A percentile compares a stretch with the other conserved stretches of the same genome.
Evolutionary conservation across 2,113 vertebrate species (phyloP).

Genomic region (Hydrolagus affinis): DNA sequence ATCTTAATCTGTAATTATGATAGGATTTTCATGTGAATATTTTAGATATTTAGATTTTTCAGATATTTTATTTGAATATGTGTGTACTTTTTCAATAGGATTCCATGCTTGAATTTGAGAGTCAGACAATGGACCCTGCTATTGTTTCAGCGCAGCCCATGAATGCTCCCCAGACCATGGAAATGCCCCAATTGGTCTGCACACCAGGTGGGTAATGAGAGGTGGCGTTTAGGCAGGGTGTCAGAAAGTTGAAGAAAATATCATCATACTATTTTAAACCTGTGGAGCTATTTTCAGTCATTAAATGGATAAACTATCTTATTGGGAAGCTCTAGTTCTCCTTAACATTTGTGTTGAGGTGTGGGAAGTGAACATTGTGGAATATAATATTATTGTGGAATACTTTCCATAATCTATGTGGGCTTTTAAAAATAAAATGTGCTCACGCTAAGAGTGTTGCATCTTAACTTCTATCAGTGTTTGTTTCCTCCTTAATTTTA

Average conservation of each 20-base stretch:
- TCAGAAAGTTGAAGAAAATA: neutral
- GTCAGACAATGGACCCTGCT: conserved; percentile 86
- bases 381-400: neutral
- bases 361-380: neutral
- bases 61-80: conserved; percentile 15
- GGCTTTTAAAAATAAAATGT: no score
- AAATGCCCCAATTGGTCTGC: conserved; percentile 81
- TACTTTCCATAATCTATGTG: no score
- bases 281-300: no score
- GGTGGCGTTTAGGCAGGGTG: neutral
- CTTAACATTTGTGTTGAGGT: neutral
- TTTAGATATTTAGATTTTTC: no score
- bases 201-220: conserved; percentile 63
- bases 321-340: neutral
- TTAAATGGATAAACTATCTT: no score
- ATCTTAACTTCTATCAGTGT: no score
- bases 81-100: conserved; percentile 56
- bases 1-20: no score
- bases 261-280: no score
- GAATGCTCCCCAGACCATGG: conserved; percentile 76
- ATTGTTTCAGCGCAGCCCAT: conserved; percentile 96
- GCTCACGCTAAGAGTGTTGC: no score
- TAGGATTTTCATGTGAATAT: no score
- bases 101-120: conserved; percentile 95
- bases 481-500: no score